phyloP scores from a whole-genome alignment of 2,113 vertebrate species.

The Leucopternis melanops region DNA sequence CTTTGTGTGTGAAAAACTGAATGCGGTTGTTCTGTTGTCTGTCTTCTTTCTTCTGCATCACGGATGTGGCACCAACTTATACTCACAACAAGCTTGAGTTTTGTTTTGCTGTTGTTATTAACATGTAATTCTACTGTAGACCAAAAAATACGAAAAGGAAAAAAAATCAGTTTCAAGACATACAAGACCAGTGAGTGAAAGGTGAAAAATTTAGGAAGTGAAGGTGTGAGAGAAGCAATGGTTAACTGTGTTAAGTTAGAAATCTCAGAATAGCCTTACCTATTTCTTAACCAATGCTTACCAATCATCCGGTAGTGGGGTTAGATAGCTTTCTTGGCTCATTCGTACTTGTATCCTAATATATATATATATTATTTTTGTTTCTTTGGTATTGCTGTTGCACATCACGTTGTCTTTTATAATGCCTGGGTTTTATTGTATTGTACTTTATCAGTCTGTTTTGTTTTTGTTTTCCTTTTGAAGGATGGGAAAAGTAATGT shows the following conservation, averaged over 20 bases:
- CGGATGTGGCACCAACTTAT: slow-evolving; percentile 67
- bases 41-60: slow-evolving; percentile 63
- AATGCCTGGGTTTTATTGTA: slow-evolving; percentile 75
- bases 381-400: slow-evolving; percentile 74
- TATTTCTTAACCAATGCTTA: slow-evolving; percentile 76
- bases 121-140: slow-evolving; percentile 83
- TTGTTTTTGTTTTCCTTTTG: slow-evolving; percentile 63
- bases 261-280: slow-evolving; percentile 77
- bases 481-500: slow-evolving; percentile 67
- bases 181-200: slow-evolving; percentile 68
- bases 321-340: slow-evolving; percentile 70
- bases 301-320: slow-evolving; percentile 64
- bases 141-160: slow-evolving; percentile 75
- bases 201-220: slow-evolving; percentile 48
- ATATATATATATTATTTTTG: slow-evolving; percentile 52
- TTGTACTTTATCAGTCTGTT: slow-evolving; percentile 69
- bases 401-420: slow-evolving; percentile 74
- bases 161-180: slow-evolving; percentile 67
- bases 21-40: slow-evolving; percentile 49
- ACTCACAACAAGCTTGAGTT: slow-evolving; percentile 54
- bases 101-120: slow-evolving; percentile 70
- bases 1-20: slow-evolving; percentile 66
- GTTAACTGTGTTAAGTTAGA: slow-evolving; percentile 70
- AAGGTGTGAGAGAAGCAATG: slow-evolving; percentile 68
- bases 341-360: slow-evolving; percentile 61